phyloP scores from a whole-genome alignment of 2,888 invertebrate species.

The Drosophila barbarae region DNA sequence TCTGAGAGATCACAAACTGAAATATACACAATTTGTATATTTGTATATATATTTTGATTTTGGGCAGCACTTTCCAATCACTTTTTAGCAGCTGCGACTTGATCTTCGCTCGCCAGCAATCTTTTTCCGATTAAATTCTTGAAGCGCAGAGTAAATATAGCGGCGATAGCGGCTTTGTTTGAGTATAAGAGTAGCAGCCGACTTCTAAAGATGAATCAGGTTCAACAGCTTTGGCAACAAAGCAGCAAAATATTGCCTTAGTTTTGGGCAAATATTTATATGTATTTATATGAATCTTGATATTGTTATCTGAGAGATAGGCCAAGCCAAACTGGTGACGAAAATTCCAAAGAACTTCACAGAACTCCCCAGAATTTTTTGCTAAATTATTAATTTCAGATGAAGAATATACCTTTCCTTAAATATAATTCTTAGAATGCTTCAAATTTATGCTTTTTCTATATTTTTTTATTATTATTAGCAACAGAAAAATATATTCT shows the following conservation, averaged over 20 bases:
- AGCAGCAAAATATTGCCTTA: constrained; percentile 1
- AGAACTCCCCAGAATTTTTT: too few species aligned
- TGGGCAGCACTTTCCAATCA: constrained; percentile 5
- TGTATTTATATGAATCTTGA: background rate
- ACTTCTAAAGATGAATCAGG: constrained; percentile 1
- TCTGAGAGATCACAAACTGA: constrained; percentile 1
- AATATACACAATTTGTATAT: constrained; percentile 6
- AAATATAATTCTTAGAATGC: background rate
- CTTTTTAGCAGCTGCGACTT: background rate
- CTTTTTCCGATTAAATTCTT: constrained; percentile 3
- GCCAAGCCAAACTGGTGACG: background rate
- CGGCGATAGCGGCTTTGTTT: constrained; percentile 5
- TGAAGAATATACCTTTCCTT: background rate
- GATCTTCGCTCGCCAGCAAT: constrained; percentile 5
- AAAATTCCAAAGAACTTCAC: background rate
- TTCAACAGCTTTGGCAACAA: background rate
- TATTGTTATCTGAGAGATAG: background rate
- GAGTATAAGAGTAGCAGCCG: constrained; percentile 2
- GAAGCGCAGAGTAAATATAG: constrained; percentile 1
- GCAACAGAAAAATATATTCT: too few species aligned
- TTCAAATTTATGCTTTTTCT: background rate
- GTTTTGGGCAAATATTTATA: background rate
- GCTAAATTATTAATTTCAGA: background rate
- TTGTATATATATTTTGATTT: background rate
- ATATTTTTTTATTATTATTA: too few species aligned